phyloP scores from a whole-genome alignment of 2,797 vertebrate genomes.

The Hirundo rustica region DNA sequence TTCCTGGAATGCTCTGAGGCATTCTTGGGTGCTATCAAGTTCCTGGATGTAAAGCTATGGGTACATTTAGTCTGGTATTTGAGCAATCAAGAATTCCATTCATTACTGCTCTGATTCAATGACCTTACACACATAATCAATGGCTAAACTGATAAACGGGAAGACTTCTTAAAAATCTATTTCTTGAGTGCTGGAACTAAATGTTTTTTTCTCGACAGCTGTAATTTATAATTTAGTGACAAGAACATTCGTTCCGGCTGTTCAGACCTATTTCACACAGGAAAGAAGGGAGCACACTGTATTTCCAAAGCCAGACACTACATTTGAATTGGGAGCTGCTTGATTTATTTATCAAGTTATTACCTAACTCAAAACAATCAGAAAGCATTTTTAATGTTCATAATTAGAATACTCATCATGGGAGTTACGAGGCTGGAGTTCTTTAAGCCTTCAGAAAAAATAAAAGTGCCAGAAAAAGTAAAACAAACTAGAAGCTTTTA shows the following conservation, averaged over 20 bases:
- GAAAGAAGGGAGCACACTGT: not conserved
- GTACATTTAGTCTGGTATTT: conserved; percentile 3
- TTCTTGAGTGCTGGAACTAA: conserved; percentile 61
- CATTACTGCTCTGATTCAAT: conserved; percentile 59
- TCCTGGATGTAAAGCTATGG: conserved; percentile 26
- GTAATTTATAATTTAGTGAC: conserved; percentile 69
- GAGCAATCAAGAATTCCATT: conserved; percentile 46
- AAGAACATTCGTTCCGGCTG: conserved; percentile 67
- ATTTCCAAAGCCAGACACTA: conserved; percentile 37
- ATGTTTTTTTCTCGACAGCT: conserved; percentile 68
- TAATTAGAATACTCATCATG: conserved; percentile 61
- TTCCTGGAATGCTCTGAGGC: conserved; percentile 28
- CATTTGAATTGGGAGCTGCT: not conserved
- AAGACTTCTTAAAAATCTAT: conserved; percentile 70
- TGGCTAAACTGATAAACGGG: conserved; percentile 72
- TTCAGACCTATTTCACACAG: conserved; percentile 26
- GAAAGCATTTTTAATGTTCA: conserved; percentile 48
- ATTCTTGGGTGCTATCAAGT: conserved; percentile 24
- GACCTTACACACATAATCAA: conserved; percentile 71
- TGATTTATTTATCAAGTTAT: conserved; percentile 64
- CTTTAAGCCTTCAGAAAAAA: conserved; percentile 36
- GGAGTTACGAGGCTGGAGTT: not conserved
- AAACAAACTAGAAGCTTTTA: conserved; percentile 32
- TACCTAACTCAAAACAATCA: conserved; percentile 65
- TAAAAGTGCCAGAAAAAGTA: conserved; percentile 5